Conservation (phyloP, 2,113 vertebrate species). For the Astur gentilis region DNA sequence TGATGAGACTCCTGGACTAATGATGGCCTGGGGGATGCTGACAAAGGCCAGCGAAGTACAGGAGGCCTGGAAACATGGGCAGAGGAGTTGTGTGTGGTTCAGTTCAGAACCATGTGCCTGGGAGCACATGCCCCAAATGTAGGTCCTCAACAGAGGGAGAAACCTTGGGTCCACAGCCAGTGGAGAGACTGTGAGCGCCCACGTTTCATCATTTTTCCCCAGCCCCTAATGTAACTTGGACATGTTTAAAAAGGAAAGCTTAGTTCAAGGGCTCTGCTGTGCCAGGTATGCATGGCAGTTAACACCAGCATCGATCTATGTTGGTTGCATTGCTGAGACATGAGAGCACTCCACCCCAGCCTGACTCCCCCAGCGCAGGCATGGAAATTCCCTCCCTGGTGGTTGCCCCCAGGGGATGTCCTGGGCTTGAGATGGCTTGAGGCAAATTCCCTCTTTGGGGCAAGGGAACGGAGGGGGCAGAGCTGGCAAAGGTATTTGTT, state of each 20-base stretch:
- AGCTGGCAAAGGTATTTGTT: not conserved
- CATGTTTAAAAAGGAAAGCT: not conserved
- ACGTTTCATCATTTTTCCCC: not conserved
- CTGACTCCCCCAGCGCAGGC: not conserved
- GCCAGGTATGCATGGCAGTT: not conserved
- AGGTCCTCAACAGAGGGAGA: not conserved
- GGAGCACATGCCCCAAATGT: not conserved
- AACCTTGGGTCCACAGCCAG: not conserved
- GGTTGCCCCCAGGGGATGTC: not conserved
- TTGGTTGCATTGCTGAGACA: not conserved
- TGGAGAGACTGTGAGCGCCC: not conserved
- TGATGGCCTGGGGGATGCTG: not conserved
- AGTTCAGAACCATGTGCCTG: not conserved
- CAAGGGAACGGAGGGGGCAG: not conserved
- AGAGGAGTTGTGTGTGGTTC: not conserved
- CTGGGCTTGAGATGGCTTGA: not conserved
- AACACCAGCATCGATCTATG: not conserved
- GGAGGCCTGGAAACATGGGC: not conserved
- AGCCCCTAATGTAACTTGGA: not conserved
- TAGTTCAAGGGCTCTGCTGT: not conserved
- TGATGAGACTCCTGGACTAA: not conserved
- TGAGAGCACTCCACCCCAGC: not conserved
- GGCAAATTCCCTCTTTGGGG: not conserved
- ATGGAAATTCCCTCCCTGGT: not conserved
- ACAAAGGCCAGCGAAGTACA: not conserved